These are phyloP conservation scores for Ochlodes sylvanus DNA, from an alignment of 2,888 invertebrate genomes.

Conservation along the genomic window DNA sequence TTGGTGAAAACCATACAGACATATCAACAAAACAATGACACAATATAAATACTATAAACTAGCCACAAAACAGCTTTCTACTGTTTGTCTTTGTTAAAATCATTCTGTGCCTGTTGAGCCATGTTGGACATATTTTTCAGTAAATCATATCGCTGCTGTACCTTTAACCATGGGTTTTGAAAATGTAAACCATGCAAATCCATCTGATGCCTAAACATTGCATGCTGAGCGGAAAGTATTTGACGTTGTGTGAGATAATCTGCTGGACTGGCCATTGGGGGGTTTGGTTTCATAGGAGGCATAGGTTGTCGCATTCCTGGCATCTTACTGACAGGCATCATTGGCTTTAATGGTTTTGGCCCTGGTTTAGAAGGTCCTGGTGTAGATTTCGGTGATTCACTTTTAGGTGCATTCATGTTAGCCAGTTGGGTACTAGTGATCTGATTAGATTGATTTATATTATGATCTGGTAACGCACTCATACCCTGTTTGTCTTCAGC, in stretches of 20 bases:
- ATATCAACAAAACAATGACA: constrained; percentile 9
- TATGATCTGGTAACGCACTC: constrained; percentile 59
- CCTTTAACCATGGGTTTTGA: constrained; percentile 70
- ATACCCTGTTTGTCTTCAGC: constrained; percentile 78
- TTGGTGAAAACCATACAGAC: constrained; percentile 2
- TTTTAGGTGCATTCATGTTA: constrained; percentile 60
- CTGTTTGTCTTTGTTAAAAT: constrained; percentile 74
- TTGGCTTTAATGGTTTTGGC: constrained; percentile 64
- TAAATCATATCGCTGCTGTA: constrained; percentile 71
- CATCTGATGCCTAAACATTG: constrained; percentile 69
- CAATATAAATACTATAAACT: constrained; percentile 40
- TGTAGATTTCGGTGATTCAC: constrained; percentile 61
- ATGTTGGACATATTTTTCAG: constrained; percentile 74
- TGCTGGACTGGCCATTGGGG: constrained; percentile 57
- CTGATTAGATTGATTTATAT: constrained; percentile 71
- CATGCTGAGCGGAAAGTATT: constrained; percentile 59
- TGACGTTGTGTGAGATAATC: constrained; percentile 66
- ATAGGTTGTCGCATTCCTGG: constrained; percentile 66
- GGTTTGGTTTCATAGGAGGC: constrained; percentile 60
- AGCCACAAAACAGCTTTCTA: constrained; percentile 41
- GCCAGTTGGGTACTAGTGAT: constrained; percentile 73
- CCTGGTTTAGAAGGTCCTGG: constrained; percentile 69
- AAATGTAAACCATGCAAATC: constrained; percentile 57
- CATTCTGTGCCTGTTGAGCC: constrained; percentile 69
- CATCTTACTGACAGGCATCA: constrained; percentile 62